Base-by-base conservation (phyloP, 2,113 vertebrate genomes). In the Neolamprologus ventralis region DNA sequence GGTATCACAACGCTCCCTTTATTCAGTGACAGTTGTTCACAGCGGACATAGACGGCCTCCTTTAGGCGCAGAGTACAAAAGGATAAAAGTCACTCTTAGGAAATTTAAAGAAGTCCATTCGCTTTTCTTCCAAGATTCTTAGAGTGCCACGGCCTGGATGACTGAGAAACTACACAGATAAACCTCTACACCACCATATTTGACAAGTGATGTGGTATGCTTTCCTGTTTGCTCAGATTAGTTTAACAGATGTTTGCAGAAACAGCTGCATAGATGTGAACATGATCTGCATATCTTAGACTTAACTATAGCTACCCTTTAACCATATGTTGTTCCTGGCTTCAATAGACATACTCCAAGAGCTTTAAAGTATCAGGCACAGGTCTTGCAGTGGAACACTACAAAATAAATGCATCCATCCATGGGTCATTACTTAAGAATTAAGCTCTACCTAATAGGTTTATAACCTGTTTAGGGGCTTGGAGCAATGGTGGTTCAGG, bases 381-480 rank as follows among this genome's bases (percentile, higher is more conserved):
- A 86, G 16, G 0, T 17, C 13, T 28, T 79, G 55, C 47, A 85
- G 80, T 88, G 78, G 28, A 79, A 35, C 68, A 5, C 2, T 2
- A 28, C 28, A 60, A 23, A 86, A 65, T 75, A 71, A 78, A 68
- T 78, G 7, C 5, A 80, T 35, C 49, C 58, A 4, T 23, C 28
- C 58, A 17, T 33, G 63, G 42, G 16, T 57, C 49, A 82, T 85
- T 89, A 83, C 7, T 87, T 54, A 51, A 65, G 8, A 80, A 60
- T 92, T 87, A 60, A 19, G 19, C 49, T 33, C 21, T 11, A 75
- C 45, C 51, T 86, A 82, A 84, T 7, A 40, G 42, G 55, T 17
- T 73, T 13, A 21, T 55, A 80, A 90, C 35, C 21, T 71, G 45
- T 90, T 90, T 78, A 84, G 60, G 4, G 40, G 35, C 53, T 79